These are phyloP conservation scores for Ammodramus savannarum DNA, from an alignment of 2,113 vertebrate species.

Conservation along the genomic window DNA sequence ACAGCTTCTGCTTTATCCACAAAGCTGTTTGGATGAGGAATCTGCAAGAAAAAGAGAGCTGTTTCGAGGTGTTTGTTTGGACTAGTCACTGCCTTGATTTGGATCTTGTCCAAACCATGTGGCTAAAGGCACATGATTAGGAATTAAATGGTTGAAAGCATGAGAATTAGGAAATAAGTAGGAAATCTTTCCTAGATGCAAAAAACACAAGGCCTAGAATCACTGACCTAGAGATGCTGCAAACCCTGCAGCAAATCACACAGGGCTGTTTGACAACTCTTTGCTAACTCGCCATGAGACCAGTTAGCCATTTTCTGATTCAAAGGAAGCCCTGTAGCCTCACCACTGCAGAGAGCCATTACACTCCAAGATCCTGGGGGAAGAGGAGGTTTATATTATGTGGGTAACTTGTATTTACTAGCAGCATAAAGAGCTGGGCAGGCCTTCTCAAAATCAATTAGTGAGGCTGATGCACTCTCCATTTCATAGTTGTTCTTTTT, in stretches of 20 bases:
- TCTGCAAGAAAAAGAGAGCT: not conserved
- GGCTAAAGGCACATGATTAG: conserved; percentile 50
- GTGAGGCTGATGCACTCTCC: not conserved
- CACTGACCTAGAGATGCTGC: not conserved
- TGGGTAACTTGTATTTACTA: not conserved
- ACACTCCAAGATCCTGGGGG: not conserved
- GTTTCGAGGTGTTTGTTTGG: conserved; percentile 42
- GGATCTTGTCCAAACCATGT: conserved; percentile 44
- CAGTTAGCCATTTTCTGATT: not conserved
- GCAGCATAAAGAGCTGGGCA: not conserved
- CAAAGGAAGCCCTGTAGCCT: not conserved
- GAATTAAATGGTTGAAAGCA: conserved; percentile 59
- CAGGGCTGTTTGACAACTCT: not conserved
- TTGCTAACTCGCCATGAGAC: not conserved
- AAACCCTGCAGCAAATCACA: not conserved
- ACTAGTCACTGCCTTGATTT: conserved; percentile 4
- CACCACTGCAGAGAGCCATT: not conserved
- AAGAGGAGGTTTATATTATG: not conserved
- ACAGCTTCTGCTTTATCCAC: conserved; percentile 1
- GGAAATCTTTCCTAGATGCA: not conserved
- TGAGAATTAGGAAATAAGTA: conserved; percentile 51
- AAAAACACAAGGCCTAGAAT: conserved; percentile 13
- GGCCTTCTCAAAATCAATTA: conserved; percentile 43
- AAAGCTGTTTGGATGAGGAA: conserved; percentile 2
- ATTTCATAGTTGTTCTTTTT: not conserved